Evolutionary conservation across 1,140 invertebrate species (phyloP).

Genomic region (Trissolcus basalis): DNA sequence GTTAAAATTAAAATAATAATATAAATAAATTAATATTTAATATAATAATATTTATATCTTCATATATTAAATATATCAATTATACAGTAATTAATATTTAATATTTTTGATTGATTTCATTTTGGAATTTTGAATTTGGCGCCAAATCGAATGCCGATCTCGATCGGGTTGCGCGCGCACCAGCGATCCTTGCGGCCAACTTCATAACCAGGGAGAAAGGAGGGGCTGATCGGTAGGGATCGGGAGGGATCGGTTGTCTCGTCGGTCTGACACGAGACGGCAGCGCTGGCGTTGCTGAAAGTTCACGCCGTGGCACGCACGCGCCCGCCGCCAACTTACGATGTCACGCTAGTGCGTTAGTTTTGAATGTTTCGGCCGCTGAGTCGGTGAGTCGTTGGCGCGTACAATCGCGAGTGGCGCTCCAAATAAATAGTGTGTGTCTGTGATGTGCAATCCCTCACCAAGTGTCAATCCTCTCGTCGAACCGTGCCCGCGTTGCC

Average conservation of each 20-base stretch:
- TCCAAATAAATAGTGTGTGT: background rate
- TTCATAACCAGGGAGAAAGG: too few species aligned
- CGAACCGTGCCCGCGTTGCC: background rate
- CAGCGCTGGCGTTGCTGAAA: slow-evolving; percentile 31
- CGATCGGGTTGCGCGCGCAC: too few species aligned
- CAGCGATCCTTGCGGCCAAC: too few species aligned
- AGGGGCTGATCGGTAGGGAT: background rate
- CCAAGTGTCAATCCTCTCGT: background rate
- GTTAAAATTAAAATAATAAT: too few species aligned
- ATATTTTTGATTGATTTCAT: too few species aligned
- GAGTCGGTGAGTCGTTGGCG: slow-evolving; percentile 24
- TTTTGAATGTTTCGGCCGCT: slow-evolving; percentile 42
- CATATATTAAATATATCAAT: too few species aligned
- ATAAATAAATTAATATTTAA: too few species aligned
- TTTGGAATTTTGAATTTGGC: too few species aligned
- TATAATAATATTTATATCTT: too few species aligned
- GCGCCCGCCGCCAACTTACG: slow-evolving; percentile 40
- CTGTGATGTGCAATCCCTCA: slow-evolving; percentile 1
- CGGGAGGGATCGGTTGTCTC: slow-evolving; percentile 20
- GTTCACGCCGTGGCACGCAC: slow-evolving; percentile 47
- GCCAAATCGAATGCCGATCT: too few species aligned
- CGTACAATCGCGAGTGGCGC: slow-evolving; percentile 11
- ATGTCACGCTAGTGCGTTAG: slow-evolving; percentile 46
- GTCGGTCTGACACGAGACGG: slow-evolving; percentile 7
- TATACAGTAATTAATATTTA: too few species aligned